Conservation (phyloP, 2,797 vertebrate genomes). For the Pangasius macronema region DNA sequence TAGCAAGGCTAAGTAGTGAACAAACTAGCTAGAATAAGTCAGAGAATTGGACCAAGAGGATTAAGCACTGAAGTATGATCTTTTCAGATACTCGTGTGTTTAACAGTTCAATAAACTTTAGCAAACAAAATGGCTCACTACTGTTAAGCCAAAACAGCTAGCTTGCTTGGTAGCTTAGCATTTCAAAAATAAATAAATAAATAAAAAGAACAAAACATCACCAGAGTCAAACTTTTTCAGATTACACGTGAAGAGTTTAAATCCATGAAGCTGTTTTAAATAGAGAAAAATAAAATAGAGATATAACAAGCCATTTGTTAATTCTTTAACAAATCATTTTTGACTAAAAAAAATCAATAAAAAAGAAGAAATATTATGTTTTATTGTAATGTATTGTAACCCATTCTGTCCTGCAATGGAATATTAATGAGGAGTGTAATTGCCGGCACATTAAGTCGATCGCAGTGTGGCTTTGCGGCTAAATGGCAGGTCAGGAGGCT, state of each 20-base stretch:
- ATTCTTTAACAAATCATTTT: not conserved
- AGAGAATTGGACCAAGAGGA: too few species aligned
- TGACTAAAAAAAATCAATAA: not conserved
- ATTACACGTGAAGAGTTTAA: not conserved
- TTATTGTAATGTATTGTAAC: not conserved
- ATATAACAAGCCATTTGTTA: too few species aligned
- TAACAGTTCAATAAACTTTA: not conserved
- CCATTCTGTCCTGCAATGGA: not conserved
- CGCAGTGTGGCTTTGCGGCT: not conserved
- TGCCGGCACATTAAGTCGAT: not conserved
- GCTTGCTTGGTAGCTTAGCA: not conserved
- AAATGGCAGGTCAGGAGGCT: conserved; percentile 37
- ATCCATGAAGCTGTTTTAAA: too few species aligned
- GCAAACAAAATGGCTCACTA: not conserved
- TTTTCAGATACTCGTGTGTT: not conserved
- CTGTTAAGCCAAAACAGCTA: not conserved
- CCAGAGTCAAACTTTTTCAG: not conserved
- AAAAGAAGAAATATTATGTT: not conserved
- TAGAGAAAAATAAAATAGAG: not conserved
- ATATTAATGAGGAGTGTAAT: not conserved
- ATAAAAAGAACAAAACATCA: not conserved
- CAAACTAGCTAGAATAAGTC: too few species aligned
- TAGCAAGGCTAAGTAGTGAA: too few species aligned
- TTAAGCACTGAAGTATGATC: not conserved
- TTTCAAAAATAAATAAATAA: not conserved